Conservation (phyloP, 2,113 vertebrate species). For the Colinus virginianus region DNA sequence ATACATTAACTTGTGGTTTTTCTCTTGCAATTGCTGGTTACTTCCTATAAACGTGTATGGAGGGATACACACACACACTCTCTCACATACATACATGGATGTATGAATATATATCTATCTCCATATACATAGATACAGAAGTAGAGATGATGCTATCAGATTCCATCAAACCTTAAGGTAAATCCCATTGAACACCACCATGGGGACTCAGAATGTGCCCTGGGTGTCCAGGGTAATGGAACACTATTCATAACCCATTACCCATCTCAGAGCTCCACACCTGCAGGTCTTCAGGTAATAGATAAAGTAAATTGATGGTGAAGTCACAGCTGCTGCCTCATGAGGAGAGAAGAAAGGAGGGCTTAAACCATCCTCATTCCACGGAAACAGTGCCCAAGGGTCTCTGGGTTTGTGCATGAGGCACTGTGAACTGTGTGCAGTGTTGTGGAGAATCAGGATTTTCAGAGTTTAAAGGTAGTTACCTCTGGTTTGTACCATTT, state of each 20-base stretch:
- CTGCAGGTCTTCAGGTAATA: background rate
- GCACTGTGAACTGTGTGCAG: background rate
- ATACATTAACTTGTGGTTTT: slow-evolving; percentile 46
- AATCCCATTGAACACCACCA: background rate
- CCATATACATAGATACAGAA: background rate
- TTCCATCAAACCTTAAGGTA: background rate
- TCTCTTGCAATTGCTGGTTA: slow-evolving; percentile 35
- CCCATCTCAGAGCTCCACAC: background rate
- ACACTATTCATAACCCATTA: background rate
- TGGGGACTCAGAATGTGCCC: background rate
- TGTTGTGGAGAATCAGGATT: background rate
- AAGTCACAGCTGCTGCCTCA: rapidly evolving
- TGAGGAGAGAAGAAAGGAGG: background rate
- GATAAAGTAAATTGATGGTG: background rate
- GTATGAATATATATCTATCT: background rate
- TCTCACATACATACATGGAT: background rate
- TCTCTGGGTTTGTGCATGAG: background rate
- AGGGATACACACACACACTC: background rate
- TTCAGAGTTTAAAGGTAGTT: background rate
- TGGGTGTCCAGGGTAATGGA: background rate
- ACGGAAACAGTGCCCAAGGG: background rate
- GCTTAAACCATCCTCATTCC: background rate
- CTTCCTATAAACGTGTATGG: background rate
- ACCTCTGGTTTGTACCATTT: background rate
- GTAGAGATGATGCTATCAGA: rapidly evolving